These are phyloP conservation scores for Orthonychiurus folsomi DNA, from an alignment of 2,888 invertebrate genomes.

Conservation along the genomic window DNA sequence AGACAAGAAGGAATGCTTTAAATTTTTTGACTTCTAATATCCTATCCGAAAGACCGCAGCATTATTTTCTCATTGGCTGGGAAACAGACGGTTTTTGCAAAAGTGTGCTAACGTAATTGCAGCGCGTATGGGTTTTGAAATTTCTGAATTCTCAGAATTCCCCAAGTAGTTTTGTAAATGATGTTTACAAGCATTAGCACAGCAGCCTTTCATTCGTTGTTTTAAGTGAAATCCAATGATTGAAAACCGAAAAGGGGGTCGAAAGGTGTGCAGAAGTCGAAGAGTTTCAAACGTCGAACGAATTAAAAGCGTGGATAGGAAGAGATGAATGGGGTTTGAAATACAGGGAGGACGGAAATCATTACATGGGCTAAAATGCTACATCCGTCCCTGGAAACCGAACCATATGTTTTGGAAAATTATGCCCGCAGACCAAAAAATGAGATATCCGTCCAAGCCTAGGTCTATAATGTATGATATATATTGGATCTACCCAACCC, in stretches of 20 bases:
- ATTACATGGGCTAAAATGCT: constrained; percentile 5
- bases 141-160: too few species aligned
- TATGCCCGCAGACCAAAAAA: not conserved
- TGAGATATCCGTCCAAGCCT: not conserved
- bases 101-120: not conserved
- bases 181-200: too few species aligned
- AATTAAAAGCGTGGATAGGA: not conserved
- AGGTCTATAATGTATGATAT: too few species aligned
- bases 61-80: too few species aligned
- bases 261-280: not conserved
- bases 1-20: too few species aligned
- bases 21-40: too few species aligned
- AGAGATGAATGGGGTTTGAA: not conserved
- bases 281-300: not conserved
- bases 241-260: not conserved
- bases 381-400: constrained; percentile 8
- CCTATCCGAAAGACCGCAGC: too few species aligned
- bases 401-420: constrained; percentile 7
- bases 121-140: too few species aligned
- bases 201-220: not conserved
- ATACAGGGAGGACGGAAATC: constrained; percentile 6
- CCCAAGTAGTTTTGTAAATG: too few species aligned
- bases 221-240: not conserved
- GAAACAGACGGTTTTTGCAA: not conserved
- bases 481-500: too few species aligned